A percentile compares a stretch with the other conserved stretches of the same genome.
These are phyloP conservation scores for Pungitius pungitius DNA, from an alignment of 2,113 vertebrate genomes.

Conservation along the genomic window DNA sequence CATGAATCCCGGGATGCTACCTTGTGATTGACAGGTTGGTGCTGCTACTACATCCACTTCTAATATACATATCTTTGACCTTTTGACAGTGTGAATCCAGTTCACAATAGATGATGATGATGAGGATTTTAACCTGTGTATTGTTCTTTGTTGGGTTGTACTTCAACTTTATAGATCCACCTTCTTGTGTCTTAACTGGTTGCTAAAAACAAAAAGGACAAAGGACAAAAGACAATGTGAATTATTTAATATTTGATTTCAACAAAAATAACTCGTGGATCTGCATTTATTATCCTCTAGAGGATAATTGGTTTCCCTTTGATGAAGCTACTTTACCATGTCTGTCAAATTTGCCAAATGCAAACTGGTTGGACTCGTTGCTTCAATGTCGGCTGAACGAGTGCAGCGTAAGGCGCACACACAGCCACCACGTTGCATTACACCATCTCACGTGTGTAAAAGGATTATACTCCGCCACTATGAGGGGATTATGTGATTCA, in stretches of 20 bases:
- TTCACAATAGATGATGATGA: too few relatives aligned
- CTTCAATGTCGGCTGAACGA: conserved; percentile 10
- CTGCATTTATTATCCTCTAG: conserved; percentile 4
- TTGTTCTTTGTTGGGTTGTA: too few relatives aligned
- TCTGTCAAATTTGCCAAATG: conserved; percentile 2
- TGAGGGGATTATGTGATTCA: conserved; percentile 18
- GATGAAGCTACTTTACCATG: conserved; percentile 15
- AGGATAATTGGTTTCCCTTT: conserved; percentile 8
- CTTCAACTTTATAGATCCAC: background rate
- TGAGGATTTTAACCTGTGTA: too few relatives aligned
- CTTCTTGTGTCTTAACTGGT: background rate
- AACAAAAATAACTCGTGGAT: background rate
- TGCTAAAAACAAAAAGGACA: too few relatives aligned
- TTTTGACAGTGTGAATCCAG: too few relatives aligned
- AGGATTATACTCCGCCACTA: conserved; percentile 1
- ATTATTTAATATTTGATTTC: background rate
- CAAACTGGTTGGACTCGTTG: background rate
- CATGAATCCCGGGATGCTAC: background rate
- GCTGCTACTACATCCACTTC: background rate
- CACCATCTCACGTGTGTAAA: conserved; percentile 20
- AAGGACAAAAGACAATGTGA: background rate
- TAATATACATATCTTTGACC: too few relatives aligned
- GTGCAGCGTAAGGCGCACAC: background rate
- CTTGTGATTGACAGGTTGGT: background rate
- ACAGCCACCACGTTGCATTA: conserved; percentile 4